Conservation (phyloP, 35 echinoderm and acorn worm species). For the Eucidaris tribuloides region DNA sequence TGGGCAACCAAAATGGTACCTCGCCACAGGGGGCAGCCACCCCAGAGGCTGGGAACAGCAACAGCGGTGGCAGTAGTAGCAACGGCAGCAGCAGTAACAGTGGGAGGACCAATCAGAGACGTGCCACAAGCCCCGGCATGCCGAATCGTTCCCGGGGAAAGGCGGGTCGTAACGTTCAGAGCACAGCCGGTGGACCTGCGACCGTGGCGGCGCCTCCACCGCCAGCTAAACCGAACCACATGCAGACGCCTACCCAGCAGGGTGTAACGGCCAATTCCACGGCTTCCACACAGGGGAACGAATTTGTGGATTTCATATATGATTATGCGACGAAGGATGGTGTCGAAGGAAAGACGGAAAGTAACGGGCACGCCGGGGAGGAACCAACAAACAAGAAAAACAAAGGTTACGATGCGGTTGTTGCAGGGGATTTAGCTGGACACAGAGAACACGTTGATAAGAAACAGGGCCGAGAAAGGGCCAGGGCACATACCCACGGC, state of each 20-base stretch:
- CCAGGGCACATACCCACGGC: slow-evolving; percentile 82
- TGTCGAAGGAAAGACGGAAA: slow-evolving; percentile 31
- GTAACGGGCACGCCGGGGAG: background rate
- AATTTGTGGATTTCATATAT: slow-evolving; percentile 94
- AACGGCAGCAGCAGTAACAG: slow-evolving; percentile 21
- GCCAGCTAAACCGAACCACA: slow-evolving; percentile 30
- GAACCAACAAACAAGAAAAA: slow-evolving; percentile 14
- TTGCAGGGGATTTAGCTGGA: slow-evolving; percentile 16
- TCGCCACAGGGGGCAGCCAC: slow-evolving; percentile 13
- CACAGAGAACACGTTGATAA: slow-evolving; percentile 36
- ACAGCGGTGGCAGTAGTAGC: background rate
- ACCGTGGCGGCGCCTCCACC: slow-evolving; percentile 9
- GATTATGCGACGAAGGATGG: slow-evolving; percentile 80
- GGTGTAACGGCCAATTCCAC: slow-evolving; percentile 27
- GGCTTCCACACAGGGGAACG: slow-evolving; percentile 30
- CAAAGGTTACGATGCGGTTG: background rate
- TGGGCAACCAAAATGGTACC: slow-evolving; percentile 83
- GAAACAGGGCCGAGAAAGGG: slow-evolving; percentile 50
- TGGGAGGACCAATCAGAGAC: slow-evolving; percentile 60
- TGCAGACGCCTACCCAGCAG: background rate
- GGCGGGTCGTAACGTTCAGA: slow-evolving; percentile 42
- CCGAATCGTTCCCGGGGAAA: slow-evolving; percentile 61
- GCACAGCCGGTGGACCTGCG: slow-evolving; percentile 18
- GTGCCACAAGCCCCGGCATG: slow-evolving; percentile 76
- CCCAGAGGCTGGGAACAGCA: slow-evolving; percentile 9